Conservation (phyloP, 2,797 vertebrate species). For the Gallinago nigripennis region DNA sequence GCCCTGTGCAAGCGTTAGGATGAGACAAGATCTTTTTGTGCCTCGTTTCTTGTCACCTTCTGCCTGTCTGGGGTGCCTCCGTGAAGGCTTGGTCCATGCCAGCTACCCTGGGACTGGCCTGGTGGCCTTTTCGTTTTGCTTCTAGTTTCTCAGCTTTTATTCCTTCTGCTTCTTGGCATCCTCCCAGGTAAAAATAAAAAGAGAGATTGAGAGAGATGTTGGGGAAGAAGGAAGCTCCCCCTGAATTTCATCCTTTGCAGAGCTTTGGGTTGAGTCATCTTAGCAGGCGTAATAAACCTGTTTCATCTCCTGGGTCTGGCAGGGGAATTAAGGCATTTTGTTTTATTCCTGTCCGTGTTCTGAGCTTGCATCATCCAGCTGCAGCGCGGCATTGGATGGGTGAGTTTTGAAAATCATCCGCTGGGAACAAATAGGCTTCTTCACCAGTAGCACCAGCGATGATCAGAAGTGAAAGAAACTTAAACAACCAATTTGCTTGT, state of each 20-base stretch:
- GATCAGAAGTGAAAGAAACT: neutral
- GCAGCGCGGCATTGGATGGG: neutral
- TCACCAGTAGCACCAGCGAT: neutral
- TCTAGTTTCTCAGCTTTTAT: neutral
- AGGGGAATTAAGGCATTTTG: neutral
- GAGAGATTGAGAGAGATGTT: neutral
- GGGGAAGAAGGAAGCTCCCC: neutral
- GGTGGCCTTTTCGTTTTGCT: neutral
- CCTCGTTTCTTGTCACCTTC: neutral
- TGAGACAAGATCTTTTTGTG: neutral
- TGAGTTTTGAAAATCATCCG: neutral
- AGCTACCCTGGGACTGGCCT: neutral
- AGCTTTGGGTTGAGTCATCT: neutral
- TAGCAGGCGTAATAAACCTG: neutral
- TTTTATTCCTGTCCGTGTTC: neutral
- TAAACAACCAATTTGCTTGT: neutral
- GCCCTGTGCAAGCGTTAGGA: fast-evolving
- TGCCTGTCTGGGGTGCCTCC: neutral
- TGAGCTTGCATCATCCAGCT: neutral
- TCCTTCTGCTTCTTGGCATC: neutral
- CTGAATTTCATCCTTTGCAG: neutral
- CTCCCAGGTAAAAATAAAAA: neutral
- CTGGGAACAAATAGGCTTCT: neutral
- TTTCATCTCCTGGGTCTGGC: neutral
- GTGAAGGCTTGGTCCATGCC: neutral